A percentile compares a stretch with the other conserved stretches of the same genome.
phyloP scores from a whole-genome alignment of 2,797 vertebrate species.

The Enteromius thamalakanensis region DNA sequence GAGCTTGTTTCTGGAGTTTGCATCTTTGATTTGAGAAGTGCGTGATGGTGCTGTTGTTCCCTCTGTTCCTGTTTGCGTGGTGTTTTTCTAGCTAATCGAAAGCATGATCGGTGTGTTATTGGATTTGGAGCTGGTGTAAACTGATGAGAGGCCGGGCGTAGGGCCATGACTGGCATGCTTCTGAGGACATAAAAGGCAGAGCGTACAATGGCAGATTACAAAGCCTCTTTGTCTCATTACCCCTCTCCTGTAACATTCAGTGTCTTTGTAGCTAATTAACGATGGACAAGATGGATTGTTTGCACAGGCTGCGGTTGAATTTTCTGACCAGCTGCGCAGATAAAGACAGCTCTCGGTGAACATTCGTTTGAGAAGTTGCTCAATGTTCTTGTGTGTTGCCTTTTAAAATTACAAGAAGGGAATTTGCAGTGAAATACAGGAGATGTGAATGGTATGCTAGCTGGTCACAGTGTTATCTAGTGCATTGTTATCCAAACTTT shows the following conservation, averaged over 20 bases:
- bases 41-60: not conserved
- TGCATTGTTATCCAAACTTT: not conserved
- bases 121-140: conserved; percentile 36
- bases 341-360: not conserved
- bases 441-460: not conserved
- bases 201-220: conserved; percentile 28
- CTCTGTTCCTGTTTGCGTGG: conserved; percentile 8
- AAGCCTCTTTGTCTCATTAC: conserved; percentile 32
- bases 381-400: not conserved
- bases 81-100: conserved; percentile 41
- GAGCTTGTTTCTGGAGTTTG: not conserved
- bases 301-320: conserved; percentile 36
- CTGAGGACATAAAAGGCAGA: conserved; percentile 28
- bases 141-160: conserved; percentile 10
- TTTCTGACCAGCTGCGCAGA: conserved; percentile 18
- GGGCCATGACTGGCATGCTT: conserved; percentile 35
- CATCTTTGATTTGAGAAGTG: not conserved
- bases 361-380: conserved; percentile 5
- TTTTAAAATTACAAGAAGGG: not conserved
- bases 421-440: not conserved
- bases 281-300: conserved; percentile 36
- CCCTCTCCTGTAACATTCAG: conserved; percentile 31
- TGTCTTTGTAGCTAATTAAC: conserved; percentile 70
- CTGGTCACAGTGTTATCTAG: not conserved
- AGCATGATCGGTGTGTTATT: conserved; percentile 34